Percentiles rank a stretch among this genome's conserved stretches.
Conservation (phyloP, 2,113 vertebrate species). For the Psophia crepitans region DNA sequence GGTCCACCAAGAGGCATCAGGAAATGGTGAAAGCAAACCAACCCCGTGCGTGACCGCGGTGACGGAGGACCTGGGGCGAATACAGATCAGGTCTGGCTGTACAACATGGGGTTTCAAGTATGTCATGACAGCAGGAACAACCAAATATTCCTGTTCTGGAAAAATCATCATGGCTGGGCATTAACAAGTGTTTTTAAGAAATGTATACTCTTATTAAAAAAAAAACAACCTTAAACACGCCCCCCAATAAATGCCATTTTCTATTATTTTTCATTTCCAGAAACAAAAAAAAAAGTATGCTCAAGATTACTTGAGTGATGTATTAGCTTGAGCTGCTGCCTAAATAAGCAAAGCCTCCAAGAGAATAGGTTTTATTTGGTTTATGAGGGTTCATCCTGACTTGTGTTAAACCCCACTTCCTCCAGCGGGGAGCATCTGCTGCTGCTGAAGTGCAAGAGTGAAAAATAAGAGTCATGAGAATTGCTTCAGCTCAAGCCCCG, state of each 20-base stretch:
- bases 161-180: background rate
- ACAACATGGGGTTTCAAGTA: background rate
- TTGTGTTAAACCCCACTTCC: background rate
- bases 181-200: background rate
- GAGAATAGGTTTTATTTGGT: background rate
- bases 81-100: background rate
- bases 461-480: background rate
- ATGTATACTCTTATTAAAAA: fast-evolving
- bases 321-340: background rate
- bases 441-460: background rate
- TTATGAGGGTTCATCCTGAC: background rate
- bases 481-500: background rate
- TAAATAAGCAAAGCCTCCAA: background rate
- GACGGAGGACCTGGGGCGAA: background rate
- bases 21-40: background rate
- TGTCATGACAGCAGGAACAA: background rate
- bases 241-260: background rate
- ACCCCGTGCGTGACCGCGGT: background rate
- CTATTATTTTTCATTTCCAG: background rate
- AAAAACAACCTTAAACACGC: background rate
- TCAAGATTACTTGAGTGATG: background rate
- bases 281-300: background rate
- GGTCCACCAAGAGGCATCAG: background rate
- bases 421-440: background rate
- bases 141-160: background rate